Percentiles rank a stretch among this genome's conserved stretches.
These are phyloP conservation scores for Psittacula cyanocephala DNA, from an alignment of 2,113 vertebrate species.

Conservation along the genomic window DNA sequence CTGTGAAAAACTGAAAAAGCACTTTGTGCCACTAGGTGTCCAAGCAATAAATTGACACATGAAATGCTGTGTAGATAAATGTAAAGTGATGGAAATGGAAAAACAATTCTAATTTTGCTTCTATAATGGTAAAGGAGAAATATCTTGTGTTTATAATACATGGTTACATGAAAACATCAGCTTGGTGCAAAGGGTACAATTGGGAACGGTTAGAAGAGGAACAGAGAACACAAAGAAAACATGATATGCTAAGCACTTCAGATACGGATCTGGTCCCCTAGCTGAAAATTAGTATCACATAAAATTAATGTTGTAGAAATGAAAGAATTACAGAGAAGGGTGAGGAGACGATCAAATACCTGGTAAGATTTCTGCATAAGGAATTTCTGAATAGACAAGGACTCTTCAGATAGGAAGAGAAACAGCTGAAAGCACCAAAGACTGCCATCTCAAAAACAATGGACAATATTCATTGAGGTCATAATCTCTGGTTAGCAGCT, in stretches of 20 bases:
- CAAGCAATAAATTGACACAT: background rate
- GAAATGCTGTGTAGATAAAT: background rate
- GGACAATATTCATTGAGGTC: background rate
- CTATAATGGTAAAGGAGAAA: background rate
- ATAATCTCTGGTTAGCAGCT: background rate
- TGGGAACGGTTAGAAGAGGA: background rate
- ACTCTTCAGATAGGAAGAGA: background rate
- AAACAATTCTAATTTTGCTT: background rate
- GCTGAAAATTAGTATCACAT: background rate
- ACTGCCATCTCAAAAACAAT: background rate
- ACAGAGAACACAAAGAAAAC: background rate
- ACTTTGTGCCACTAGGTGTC: background rate
- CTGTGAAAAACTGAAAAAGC: background rate
- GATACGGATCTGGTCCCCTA: background rate
- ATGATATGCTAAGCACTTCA: background rate
- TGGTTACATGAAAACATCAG: background rate
- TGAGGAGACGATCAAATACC: background rate
- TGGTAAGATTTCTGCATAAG: background rate
- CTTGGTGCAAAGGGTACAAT: background rate
- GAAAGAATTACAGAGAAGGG: background rate
- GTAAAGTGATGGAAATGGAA: background rate
- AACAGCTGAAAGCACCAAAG: accelerated
- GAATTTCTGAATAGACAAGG: background rate
- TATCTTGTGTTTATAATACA: background rate
- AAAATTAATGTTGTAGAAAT: background rate